Evolutionary conservation across 2,113 vertebrate genomes (phyloP), one percentile per base, ranked within the genome.

Genomic region (Eolophus roseicapilla): DNA sequence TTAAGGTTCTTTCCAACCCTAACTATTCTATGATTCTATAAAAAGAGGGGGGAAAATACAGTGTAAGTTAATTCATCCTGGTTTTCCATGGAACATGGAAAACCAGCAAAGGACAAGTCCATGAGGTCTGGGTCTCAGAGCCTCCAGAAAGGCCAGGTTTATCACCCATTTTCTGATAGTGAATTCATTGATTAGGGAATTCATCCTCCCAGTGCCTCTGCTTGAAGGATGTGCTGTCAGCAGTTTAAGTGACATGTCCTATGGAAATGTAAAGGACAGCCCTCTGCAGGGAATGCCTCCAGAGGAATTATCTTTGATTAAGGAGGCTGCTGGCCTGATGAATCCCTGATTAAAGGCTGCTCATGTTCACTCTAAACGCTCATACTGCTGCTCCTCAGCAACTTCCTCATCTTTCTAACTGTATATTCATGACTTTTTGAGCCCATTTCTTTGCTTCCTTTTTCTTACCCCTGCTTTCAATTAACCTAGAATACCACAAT

Each of bases 211-310:
- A 0, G 1, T 29, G 70, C 59, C 85, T 43, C 31, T 43, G 59
- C 44, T 50, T 90, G 93, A 90, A 93, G 63, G 70, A 93, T 95
- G 82, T 80, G 84, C 65, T 95, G 93, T 76, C 84, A 93, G 78
- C 67, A 68, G 53, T 10, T 68, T 37, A 57, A 73, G 44, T 44
- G 87, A 76, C 6, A 0, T 41, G 13, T 80, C 41, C 79, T 73
- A 18, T 86, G 82, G 87, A 92, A 94, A 91, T 49, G 43, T 65
- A 53, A 85, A 53, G 59, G 63, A 82, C 91, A 73, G 46, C 59
- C n/a, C 31, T 46, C 53, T 0, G 0, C 67, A 76, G 70, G 64
- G 70, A 9, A 69, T 6, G 1, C 63, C 85, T 91, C 79, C 67
- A 33, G 87, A 85, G 75, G 39, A 90, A 80, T 46, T 80, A 33